Evolutionary conservation across 2,888 invertebrate species (phyloP).

Genomic region (Rotaria socialis): DNA sequence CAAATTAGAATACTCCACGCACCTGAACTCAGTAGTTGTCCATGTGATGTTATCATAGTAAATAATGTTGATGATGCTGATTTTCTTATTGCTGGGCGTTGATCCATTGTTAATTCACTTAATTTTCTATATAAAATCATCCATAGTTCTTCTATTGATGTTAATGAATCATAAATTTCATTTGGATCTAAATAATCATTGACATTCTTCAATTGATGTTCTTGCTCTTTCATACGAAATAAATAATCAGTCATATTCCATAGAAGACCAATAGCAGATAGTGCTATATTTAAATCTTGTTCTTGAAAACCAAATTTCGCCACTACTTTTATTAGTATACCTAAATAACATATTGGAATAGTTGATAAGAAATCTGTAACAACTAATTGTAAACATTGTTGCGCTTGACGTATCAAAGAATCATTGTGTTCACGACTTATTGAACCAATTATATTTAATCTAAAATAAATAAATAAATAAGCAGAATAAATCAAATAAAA

Average conservation of each 20-base stretch:
- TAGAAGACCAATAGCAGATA: constrained; percentile 92
- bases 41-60: constrained; percentile 70
- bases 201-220: constrained; percentile 32
- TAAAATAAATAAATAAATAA: constrained; percentile 48
- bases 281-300: constrained; percentile 89
- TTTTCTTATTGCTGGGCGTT: constrained; percentile 88
- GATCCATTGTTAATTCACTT: constrained; percentile 77
- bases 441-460: constrained; percentile 44
- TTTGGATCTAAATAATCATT: constrained; percentile 35
- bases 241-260: constrained; percentile 98
- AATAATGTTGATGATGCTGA: constrained; percentile 94
- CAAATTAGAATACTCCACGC: constrained; percentile 45
- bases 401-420: constrained; percentile 82
- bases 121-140: constrained; percentile 73
- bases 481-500: background rate
- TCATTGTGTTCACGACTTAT: constrained; percentile 61
- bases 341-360: constrained; percentile 84
- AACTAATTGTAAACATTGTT: constrained; percentile 88
- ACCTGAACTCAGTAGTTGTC: constrained; percentile 41
- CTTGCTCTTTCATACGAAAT: constrained; percentile 78
- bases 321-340: constrained; percentile 82
- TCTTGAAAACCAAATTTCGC: constrained; percentile 92
- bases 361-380: constrained; percentile 87
- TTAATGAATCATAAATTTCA: constrained; percentile 65
- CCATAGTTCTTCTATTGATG: constrained; percentile 86